Base-by-base conservation (phyloP, 2,113 vertebrate genomes). In the Shinisaurus crocodilurus region DNA sequence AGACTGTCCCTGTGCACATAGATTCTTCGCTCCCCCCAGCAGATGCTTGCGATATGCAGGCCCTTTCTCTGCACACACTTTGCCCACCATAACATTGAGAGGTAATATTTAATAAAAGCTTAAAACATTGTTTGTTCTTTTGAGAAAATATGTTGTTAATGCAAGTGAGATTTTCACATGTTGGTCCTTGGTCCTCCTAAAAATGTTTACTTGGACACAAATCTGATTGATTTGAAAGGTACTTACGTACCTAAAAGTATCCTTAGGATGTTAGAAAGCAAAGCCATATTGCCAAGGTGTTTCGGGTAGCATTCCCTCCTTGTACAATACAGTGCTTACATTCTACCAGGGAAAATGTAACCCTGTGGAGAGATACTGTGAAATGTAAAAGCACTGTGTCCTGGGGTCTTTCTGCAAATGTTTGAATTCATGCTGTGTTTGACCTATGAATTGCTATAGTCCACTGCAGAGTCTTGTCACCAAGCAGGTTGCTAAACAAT, bases 371-470 rank as follows among this genome's bases (percentile, higher is more conserved):
- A 75, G 93, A 87, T 83, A 60, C 23, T 91, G 86, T 16, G 82
- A 0, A 60, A 40, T 48, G 89, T 89, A 91, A 86, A 40, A 88
- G 75, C 83, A 81, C 77, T 88, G 92, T 90, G 3, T 76, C 79
- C 95, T 43, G 92, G 27, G 77, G 75, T 82, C 15, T 83, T 92
- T 57, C 85, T 86, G 92, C 0, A 7, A 84, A 16, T 80, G 84
- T 2, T 88, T 85, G 81, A 79, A 32, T 45, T 88, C 95, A 43
- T 0, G 3, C 95, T 95, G 94, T 60, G 94, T 82, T 87, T 96
- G 93, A 95, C 93, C 93, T 93, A 82, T 91, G 89, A 91, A 72
- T 54, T 84, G 85, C 76, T 90, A 83, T 5, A 89, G 70, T 87
- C 8, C 50, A 0, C 83, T 10, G 74, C 77, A 40, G 85, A 85